Percentiles rank a stretch among this genome's conserved stretches.
Evolutionary conservation across 2,113 vertebrate species (phyloP).

Genomic region (Cheilinus undulatus): DNA sequence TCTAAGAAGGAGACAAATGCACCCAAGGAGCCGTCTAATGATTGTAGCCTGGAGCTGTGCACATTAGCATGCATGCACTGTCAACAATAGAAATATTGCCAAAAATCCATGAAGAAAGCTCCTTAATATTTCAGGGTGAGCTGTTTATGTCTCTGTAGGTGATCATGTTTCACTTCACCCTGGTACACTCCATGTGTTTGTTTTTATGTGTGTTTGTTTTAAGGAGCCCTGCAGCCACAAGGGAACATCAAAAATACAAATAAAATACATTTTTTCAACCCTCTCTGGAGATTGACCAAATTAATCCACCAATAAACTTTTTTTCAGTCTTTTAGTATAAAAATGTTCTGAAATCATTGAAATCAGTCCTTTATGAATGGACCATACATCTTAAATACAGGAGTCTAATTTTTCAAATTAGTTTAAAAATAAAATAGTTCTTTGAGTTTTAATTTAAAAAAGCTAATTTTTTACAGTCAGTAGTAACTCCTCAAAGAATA

Average conservation of each 20-base stretch:
- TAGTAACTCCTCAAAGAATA: background rate
- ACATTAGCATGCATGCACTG: conserved; percentile 39
- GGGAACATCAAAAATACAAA: background rate
- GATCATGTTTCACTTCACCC: background rate
- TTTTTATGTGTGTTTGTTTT: too few species aligned
- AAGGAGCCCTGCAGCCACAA: background rate
- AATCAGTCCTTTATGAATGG: background rate
- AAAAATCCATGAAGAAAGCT: conserved; percentile 20
- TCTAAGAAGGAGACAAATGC: conserved; percentile 63
- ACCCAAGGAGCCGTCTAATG: conserved; percentile 52
- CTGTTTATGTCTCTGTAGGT: conserved; percentile 1
- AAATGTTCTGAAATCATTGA: background rate
- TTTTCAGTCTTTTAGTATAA: background rate
- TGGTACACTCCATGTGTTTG: background rate
- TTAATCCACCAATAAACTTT: background rate
- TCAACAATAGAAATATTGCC: conserved; percentile 28
- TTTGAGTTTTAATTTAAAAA: conserved; percentile 46
- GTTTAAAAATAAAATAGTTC: conserved; percentile 38
- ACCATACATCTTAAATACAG: background rate
- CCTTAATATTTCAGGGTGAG: conserved; percentile 11
- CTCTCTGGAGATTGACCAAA: background rate
- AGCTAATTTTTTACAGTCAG: too few species aligned
- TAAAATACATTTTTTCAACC: background rate
- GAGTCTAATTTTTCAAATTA: conserved; percentile 32
- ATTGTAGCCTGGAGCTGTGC: conserved; percentile 39